Conservation (phyloP, 1,140 invertebrate genomes). For the Lepidotrigona ventralis region DNA sequence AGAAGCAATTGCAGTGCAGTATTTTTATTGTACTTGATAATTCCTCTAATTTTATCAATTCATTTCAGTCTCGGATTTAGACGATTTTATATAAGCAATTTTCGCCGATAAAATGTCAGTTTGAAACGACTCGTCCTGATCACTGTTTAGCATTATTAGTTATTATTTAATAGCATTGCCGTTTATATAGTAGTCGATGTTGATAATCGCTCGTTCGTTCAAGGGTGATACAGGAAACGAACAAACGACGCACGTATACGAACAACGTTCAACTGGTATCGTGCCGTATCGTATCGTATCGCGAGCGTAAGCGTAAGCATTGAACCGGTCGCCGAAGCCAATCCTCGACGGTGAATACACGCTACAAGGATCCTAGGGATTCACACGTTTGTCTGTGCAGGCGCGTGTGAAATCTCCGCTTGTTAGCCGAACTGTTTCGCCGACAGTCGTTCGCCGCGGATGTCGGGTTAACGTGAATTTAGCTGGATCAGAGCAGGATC, state of each 20-base stretch:
- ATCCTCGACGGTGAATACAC: neutral
- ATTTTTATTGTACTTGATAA: no score
- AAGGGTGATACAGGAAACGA: neutral
- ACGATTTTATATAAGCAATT: no score
- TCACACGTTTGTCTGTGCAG: conserved; percentile 37
- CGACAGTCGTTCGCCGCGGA: conserved; percentile 46
- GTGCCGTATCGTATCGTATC: neutral
- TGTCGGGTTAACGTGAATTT: conserved; percentile 53
- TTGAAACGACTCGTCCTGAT: neutral
- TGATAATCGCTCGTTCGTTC: neutral
- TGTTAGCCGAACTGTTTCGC: conserved; percentile 53
- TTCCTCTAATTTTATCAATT: no score
- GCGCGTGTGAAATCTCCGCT: conserved; percentile 55
- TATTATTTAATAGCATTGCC: no score
- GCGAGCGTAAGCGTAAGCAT: neutral
- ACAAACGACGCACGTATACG: neutral
- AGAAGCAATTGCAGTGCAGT: no score
- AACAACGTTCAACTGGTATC: neutral
- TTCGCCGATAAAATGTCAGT: neutral
- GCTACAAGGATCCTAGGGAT: conserved; percentile 12
- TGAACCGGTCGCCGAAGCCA: neutral
- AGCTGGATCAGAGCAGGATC: conserved; percentile 31
- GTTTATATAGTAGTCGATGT: no score
- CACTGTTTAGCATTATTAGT: no score
- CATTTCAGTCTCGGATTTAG: no score